Conservation (phyloP, 2,888 invertebrate genomes). For the Electrophaes corylata region DNA sequence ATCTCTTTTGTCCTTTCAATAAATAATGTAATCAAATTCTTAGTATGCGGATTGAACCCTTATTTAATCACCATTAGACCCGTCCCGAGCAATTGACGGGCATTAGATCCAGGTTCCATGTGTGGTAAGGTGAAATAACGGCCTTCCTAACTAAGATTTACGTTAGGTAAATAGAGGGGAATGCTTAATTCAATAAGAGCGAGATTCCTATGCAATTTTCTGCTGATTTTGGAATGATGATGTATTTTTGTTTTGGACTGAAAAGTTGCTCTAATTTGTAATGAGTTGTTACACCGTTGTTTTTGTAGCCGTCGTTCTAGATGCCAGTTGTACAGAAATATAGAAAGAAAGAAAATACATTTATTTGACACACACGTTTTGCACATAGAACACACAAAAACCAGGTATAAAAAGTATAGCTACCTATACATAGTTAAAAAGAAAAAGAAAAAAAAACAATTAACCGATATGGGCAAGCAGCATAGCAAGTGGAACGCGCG, state of each 20-base stretch:
- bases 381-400: no score
- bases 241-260: not conserved
- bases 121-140: constrained; percentile 37
- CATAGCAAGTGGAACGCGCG: no score
- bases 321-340: no score
- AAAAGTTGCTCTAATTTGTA: no score
- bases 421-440: no score
- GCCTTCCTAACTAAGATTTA: constrained; percentile 42
- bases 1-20: constrained; percentile 36
- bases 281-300: not conserved
- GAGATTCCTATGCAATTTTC: constrained; percentile 14
- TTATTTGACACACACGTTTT: no score
- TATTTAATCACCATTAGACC: constrained; percentile 59
- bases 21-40: constrained; percentile 42
- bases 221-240: constrained; percentile 5
- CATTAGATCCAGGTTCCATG: constrained; percentile 44
- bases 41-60: constrained; percentile 42
- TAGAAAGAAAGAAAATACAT: no score
- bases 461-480: no score
- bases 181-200: constrained; percentile 23
- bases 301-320: no score
- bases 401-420: no score
- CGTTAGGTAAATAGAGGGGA: constrained; percentile 27
- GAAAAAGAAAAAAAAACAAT: no score
- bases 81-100: constrained; percentile 46